Evolutionary conservation across 2,797 vertebrate genomes (phyloP), one percentile per base, ranked within the genome.

Genomic region (Alosa sapidissima): DNA sequence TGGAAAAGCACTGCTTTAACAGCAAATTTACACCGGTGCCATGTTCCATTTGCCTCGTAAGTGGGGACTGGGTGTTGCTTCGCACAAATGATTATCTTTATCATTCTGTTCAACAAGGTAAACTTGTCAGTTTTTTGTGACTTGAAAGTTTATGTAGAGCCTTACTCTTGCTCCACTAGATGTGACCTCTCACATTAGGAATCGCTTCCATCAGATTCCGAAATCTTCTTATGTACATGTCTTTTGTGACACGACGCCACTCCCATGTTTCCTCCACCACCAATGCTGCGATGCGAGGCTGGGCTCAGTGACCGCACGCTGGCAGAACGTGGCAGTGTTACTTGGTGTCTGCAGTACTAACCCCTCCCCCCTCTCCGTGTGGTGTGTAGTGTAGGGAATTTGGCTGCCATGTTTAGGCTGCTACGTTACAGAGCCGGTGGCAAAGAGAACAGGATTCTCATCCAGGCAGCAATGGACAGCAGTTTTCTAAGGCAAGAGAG

Each of bases 371-470:
- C 24, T 1, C n/a, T 68, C 62, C 62, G 28, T 68, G n/a, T 68
- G 62, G 28, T 68, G n/a, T 68, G 62, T 72, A 72, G 28, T 41
- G 65, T 72, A 72, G 24, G 65, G 33, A 72, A 33, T 72, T 72
- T 72, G 24, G 65, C 24, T 4, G 33, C 28, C 65, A 2, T 72
- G 28, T 72, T 28, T 28, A 33, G 65, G 33, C 14, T 16, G 65
- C 65, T 72, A 11, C 14, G 65, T 5, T 72, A 72, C 65, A 33
- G 33, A 24, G 58, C n/a, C n/a, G n/a, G 58, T 62, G 58, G 21
- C 21, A 62, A 14, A 62, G 58, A 24, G 21, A 62, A 21, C 58
- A 62, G 65, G 5, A 4, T 72, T 41, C 65, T 41, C 4, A 72
- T 72, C 33, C 65, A 72, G 28, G 65, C 65, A 41, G 65, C 65